Evolutionary conservation across 1,140 invertebrate genomes (phyloP), one percentile per base, ranked within the genome.

Genomic region (Mamestra configurata): DNA sequence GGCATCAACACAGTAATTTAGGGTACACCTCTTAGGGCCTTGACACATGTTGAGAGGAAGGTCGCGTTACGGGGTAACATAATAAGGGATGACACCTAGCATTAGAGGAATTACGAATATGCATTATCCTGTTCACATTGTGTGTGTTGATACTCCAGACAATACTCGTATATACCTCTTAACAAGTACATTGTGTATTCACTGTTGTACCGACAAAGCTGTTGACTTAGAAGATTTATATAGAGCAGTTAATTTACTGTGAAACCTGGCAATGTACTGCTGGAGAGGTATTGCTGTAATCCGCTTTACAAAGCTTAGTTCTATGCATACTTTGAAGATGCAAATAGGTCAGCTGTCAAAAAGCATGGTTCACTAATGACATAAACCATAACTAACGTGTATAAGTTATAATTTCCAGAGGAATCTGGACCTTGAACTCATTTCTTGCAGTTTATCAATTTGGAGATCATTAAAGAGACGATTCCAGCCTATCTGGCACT

Each of bases 21-120:
- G 1, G 2, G 13, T n/a, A 61, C 27, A 61, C 7, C 13, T 37
- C 1, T 61, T 35, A 61, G 1, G n/a, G 27, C 27, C 57, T 35
- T 61, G 31, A 61, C n/a, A 24, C 53, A 24, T 13, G 53, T 55
- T 55, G 20, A 22, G 53, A 24, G 53, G 13, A 71, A 51, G 68
- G 61, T 66, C 61, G 61, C 22, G 7, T 40, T 20, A 37, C 27
- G 6, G 59, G 20, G 20, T 68, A 13, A 24, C 11, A 70, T 70
- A 49, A 70, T 71, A 71, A 71, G 68, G 68, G 68, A n/a, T 22
- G 46, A 53, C 46, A 31, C 18, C 15, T 46, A 10, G 46, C 68
- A 51, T 71, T 51, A 71, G 6, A 31, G 43, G 68, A 71, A 71
- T 71, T 71, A 71, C 27, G 46, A 53, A 71, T 31, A 18, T 71